These are phyloP conservation scores for Pica pica DNA, from an alignment of 2,113 vertebrate genomes.

Conservation along the genomic window DNA sequence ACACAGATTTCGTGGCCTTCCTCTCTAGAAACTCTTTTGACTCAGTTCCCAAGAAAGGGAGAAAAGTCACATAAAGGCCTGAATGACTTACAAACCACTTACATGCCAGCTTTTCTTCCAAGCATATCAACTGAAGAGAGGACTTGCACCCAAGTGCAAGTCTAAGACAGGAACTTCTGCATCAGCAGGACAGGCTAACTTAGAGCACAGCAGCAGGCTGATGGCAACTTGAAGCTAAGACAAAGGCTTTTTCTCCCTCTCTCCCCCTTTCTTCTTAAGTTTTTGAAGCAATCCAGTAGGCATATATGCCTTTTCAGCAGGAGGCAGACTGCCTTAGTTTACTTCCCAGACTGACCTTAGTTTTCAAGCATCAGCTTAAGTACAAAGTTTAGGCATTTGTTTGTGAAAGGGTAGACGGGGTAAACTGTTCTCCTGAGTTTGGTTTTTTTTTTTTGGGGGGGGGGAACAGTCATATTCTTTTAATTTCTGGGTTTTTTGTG, in stretches of 20 bases:
- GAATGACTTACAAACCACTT: not conserved
- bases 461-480: not conserved
- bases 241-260: fast-evolving
- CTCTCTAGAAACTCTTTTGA: not conserved
- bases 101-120: not conserved
- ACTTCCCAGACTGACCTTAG: not conserved
- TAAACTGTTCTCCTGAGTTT: not conserved
- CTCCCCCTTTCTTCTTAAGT: fast-evolving
- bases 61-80: not conserved
- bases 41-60: not conserved
- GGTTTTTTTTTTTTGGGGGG: not conserved
- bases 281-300: not conserved
- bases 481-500: not conserved
- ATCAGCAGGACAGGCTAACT: not conserved
- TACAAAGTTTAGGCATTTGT: not conserved
- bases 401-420: not conserved
- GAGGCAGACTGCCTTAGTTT: not conserved
- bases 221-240: not conserved
- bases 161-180: not conserved
- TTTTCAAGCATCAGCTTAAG: not conserved
- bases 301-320: not conserved
- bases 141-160: not conserved
- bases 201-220: not conserved
- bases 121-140: not conserved
- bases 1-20: not conserved